Percentiles rank a stretch among this genome's conserved stretches.
These are phyloP conservation scores for Hydrochoerus hydrochaeris DNA, from an alignment of 2,113 vertebrate genomes.

Conservation along the genomic window DNA sequence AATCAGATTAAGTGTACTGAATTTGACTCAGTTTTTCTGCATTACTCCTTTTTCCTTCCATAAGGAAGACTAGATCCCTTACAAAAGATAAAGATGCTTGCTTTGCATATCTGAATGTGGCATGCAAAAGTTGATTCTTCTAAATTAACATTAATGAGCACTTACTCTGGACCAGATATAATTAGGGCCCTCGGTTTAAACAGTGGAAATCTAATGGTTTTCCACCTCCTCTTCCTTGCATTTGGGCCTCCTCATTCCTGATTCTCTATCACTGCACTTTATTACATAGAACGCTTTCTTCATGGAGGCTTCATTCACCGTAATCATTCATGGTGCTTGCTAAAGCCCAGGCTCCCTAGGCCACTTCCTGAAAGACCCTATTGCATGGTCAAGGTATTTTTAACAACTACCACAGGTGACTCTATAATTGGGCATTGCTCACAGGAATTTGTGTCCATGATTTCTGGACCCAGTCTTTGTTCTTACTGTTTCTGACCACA, in stretches of 20 bases:
- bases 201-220: neutral
- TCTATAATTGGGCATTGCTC: neutral
- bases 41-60: neutral
- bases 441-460: neutral
- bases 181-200: neutral
- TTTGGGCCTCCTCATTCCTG: neutral
- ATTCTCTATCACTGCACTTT: neutral
- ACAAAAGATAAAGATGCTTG: neutral
- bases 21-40: neutral
- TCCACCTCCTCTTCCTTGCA: neutral
- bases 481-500: neutral
- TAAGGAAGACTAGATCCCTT: neutral
- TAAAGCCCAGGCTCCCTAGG: neutral
- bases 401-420: neutral
- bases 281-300: neutral
- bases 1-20: neutral
- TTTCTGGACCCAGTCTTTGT: neutral
- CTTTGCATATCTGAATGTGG: neutral
- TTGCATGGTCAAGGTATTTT: neutral
- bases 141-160: neutral
- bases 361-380: neutral
- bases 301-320: neutral
- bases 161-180: neutral
- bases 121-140: neutral
- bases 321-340: neutral